Base-by-base conservation (phyloP, 2,888 invertebrate genomes). In the Apamea monoglypha region DNA sequence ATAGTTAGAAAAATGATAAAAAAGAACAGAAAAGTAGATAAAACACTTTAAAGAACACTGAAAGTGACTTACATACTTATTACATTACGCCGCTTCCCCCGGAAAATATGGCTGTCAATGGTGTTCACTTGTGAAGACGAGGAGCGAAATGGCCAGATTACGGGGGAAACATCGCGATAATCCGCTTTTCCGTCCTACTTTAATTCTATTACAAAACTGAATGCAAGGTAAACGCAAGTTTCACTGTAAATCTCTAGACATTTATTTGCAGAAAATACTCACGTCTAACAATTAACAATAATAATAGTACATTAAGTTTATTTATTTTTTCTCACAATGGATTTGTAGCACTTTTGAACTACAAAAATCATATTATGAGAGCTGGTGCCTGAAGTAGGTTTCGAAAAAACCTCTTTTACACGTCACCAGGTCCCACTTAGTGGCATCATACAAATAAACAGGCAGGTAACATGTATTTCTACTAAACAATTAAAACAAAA, bases 101-200 rank as follows among this genome's bases (percentile, higher is more conserved):
- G 25, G 47, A 77, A 73, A 74, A 82, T 77, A 83, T 79, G 63
- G 59, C 73, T 78, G 74, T 83, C 80, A 86, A 76, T 85, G 64
- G n/a, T 74, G 74, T 74, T 75, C 84, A 73, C 83, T 76, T 85
- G 83, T 80, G 76, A 80, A 64, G 74, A 79, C 66, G 87, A 80
- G 66, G 76, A 80, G 79, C 53, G 68, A 83, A 83, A 83, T 76
- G 68, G 47, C 64, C 66, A 68, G 68, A 80, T 80, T 72, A 72
- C n/a, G 61, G 67, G 36, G 36, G 68, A 61, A 79, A 53, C 56
- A 79, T 64, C n/a, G 56, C 25, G 40, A n/a, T 61, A 73, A 73
- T 69, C 36, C 67, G 70, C 68, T 29, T 76, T 77, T 76, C 56
- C 61, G 32, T 36, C 32, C n/a, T 68, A 47, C 53, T 70, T 81